A percentile compares a stretch with the other conserved stretches of the same genome.
Conservation (phyloP, 2,888 invertebrate species). For the Heliconius cydno region DNA sequence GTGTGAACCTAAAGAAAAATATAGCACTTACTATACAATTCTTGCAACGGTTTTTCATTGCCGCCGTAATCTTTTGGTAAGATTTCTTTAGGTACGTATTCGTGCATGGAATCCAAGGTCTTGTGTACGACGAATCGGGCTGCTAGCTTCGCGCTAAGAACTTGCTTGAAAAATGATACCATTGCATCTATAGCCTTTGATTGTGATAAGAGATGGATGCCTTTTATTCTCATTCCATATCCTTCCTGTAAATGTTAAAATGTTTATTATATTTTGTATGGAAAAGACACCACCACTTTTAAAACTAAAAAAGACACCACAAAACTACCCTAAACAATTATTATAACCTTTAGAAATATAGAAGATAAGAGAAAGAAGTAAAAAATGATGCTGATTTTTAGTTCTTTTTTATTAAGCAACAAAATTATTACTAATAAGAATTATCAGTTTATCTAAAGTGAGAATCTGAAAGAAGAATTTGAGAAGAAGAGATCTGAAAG, state of each 20-base stretch:
- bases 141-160: conserved; percentile 58
- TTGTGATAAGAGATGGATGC: conserved; percentile 57
- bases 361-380: too few relatives aligned
- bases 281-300: too few relatives aligned
- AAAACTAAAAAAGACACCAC: too few relatives aligned
- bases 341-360: too few relatives aligned
- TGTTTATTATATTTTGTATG: too few relatives aligned
- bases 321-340: too few relatives aligned
- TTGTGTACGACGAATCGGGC: conserved; percentile 57
- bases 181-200: conserved; percentile 59
- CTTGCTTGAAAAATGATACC: conserved; percentile 56
- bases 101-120: conserved; percentile 52
- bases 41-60: conserved; percentile 36
- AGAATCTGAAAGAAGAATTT: too few relatives aligned
- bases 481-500: not conserved
- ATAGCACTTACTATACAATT: conserved; percentile 44
- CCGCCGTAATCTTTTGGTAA: conserved; percentile 60
- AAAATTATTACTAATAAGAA: too few relatives aligned
- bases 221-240: conserved; percentile 58
- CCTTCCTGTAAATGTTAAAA: conserved; percentile 53
- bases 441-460: too few relatives aligned
- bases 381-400: too few relatives aligned
- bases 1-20: not conserved
- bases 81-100: conserved; percentile 52
- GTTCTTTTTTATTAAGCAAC: too few relatives aligned